Evolutionary conservation across 1,140 invertebrate genomes (phyloP), one percentile per base, ranked within the genome.

Genomic region (Fopius arisanus): DNA sequence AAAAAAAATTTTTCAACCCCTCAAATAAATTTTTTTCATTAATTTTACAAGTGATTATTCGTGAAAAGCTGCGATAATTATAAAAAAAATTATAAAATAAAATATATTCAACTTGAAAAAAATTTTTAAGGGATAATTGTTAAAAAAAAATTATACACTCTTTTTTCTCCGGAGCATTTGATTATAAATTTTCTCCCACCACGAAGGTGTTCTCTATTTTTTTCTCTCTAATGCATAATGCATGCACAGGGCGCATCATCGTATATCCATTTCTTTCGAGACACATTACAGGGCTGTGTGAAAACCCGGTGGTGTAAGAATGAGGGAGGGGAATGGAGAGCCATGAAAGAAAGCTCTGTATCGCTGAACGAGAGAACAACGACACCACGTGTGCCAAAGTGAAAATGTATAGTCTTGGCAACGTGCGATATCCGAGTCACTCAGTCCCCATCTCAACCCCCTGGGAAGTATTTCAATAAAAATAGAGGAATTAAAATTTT

Each of bases 371-470:
- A 48, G 31, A 9, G 67, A 33, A 82, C 82, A 82, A 83, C 80
- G 80, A 73, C 67, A 81, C 85, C 87, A 88, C 83, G 84, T 88
- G 87, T 82, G 86, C 83, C 82, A 87, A 88, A 88, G 87, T 87
- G 87, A 88, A 88, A 88, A 88, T 86, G 82, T 87, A 88, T 87
- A 78, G 81, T 79, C 67, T 79, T 77, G 62, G 69, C 75, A 63
- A 67, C 71, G 75, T 76, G 80, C 81, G 84, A 86, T 23, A 12
- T 37, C 19, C 12, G 29, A 72, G 23, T 66, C n/a, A 29, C 14
- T 62, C 23, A 12, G 16, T 72, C 19, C 29, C 40, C 21, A 70
- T 29, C 40, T 33, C 2, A 40, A 48, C 43, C 43, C 43, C 43
- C 43, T 48, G n/a, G 43, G 43, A n/a, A 16, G 43, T 48, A 7